Evolutionary conservation across 2,797 vertebrate species (phyloP).

Genomic region (Gadopsis bispinosus): DNA sequence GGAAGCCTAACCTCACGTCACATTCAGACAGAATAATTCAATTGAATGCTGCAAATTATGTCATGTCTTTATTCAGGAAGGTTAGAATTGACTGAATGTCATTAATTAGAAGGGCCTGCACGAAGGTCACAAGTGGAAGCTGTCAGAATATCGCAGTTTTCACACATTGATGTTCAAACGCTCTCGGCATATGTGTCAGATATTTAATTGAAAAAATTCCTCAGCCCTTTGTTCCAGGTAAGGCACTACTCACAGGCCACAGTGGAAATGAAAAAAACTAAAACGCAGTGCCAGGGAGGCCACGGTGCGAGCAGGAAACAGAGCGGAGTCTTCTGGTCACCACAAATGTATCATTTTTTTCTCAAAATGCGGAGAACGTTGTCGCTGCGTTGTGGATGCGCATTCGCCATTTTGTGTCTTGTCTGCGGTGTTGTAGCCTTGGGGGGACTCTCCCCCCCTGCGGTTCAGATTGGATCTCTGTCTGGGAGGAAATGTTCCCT

Average conservation of each 20-base stretch:
- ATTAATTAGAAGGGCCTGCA: conserved; percentile 43
- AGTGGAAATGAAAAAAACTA: conserved; percentile 27
- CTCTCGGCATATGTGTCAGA: conserved; percentile 16
- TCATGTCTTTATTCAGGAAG: conserved; percentile 53
- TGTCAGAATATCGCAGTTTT: conserved; percentile 47
- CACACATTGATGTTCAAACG: conserved; percentile 17
- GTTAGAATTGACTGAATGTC: conserved; percentile 48
- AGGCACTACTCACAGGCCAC: conserved; percentile 1
- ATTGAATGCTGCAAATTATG: conserved; percentile 46
- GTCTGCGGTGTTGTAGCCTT: conserved; percentile 48
- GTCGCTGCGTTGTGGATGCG: conserved; percentile 28
- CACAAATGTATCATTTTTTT: conserved; percentile 26
- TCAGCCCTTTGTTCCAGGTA: conserved; percentile 7
- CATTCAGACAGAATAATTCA: conserved; percentile 31
- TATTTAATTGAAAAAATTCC: conserved; percentile 25
- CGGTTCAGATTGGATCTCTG: conserved; percentile 62
- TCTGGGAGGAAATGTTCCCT: conserved; percentile 59
- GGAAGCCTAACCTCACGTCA: conserved; percentile 6
- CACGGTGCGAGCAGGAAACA: conserved; percentile 17
- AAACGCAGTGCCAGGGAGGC: neutral
- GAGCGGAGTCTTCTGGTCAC: conserved; percentile 3
- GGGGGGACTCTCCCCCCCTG: conserved; percentile 55
- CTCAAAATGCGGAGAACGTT: conserved; percentile 18
- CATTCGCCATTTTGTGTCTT: conserved; percentile 43
- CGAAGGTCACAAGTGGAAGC: conserved; percentile 49